Conservation (phyloP, 2,113 vertebrate species). For the Gymnarchus niloticus region DNA sequence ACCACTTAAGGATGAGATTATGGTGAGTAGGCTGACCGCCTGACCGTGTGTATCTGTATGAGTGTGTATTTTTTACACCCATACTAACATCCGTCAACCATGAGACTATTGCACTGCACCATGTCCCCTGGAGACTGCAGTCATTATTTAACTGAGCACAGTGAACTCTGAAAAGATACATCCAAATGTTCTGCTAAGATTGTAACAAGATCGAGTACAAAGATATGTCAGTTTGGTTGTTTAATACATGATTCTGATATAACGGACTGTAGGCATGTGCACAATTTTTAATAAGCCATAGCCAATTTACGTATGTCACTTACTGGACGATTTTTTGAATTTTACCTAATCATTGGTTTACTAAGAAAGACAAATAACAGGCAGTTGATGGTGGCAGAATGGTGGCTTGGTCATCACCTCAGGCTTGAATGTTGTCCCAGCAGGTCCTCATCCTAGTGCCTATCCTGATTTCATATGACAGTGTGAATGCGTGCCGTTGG, state of each 20-base stretch:
- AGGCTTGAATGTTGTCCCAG: background rate
- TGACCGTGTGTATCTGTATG: background rate
- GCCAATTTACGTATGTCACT: background rate
- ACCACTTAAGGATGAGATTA: constrained; percentile 43
- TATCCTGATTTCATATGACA: too few species aligned
- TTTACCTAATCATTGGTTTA: background rate
- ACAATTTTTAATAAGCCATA: background rate
- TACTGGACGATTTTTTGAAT: background rate
- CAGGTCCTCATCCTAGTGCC: too few species aligned
- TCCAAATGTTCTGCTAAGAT: background rate
- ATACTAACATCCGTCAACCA: background rate
- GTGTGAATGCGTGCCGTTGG: too few species aligned
- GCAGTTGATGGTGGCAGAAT: background rate
- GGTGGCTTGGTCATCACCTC: background rate
- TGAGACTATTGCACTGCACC: background rate
- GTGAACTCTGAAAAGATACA: background rate
- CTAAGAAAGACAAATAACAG: background rate
- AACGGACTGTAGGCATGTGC: background rate
- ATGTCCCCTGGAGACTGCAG: background rate
- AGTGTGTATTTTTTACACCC: background rate
- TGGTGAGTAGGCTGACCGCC: constrained; percentile 37
- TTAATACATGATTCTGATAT: background rate
- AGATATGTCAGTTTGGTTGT: background rate
- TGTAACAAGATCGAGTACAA: background rate
- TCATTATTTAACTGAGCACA: too few species aligned